Evolutionary conservation across 2,113 vertebrate genomes (phyloP), one percentile per base, ranked within the genome.

Genomic region (Ailurus styani): DNA sequence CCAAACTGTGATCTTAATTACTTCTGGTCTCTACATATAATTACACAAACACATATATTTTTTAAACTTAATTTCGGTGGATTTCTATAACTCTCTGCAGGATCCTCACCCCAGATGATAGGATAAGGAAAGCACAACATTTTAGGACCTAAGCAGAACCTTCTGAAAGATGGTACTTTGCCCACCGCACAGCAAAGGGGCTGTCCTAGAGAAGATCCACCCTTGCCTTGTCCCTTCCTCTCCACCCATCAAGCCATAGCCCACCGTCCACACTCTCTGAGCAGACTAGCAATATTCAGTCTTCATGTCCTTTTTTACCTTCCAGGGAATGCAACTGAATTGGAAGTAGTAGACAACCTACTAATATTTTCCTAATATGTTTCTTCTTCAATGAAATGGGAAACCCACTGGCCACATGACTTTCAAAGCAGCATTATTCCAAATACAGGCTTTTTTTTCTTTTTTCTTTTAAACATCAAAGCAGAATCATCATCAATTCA

Each of bases 301-400:
- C 79, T 96, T 86, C 55, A 64, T 77, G 93, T 54, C 62, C 60
- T 84, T 82, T 87, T 54, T 60, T 91, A 47, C 40, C 62, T 52
- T 89, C 37, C 17, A 66, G 90, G 66, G 54, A 85, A 60, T 5
- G 5, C 68, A 75, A 87, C 25, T 34, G 37, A 96, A 96, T 40
- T 70, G 55, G 77, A 95, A 90, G 64, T 37, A 75, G 90, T 18
- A 55, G 70, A 91, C 34, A 66, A 90, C 66, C 81, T 90, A 87
- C 78, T 87, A 72, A 73, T 93, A 96, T 60, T 96, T 90, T 94
- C 75, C 84, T 55, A 62, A 62, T 83, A 84, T 75, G 88, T 86
- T 57, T 89, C 40, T 57, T 89, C 40, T 91, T 54, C 55, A 88
- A 23, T 15, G 57, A 98, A 88, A 96, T 72, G 64, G 40, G 84